Base-by-base conservation (phyloP, 2,113 vertebrate genomes). In the Megaleporinus macrocephalus region DNA sequence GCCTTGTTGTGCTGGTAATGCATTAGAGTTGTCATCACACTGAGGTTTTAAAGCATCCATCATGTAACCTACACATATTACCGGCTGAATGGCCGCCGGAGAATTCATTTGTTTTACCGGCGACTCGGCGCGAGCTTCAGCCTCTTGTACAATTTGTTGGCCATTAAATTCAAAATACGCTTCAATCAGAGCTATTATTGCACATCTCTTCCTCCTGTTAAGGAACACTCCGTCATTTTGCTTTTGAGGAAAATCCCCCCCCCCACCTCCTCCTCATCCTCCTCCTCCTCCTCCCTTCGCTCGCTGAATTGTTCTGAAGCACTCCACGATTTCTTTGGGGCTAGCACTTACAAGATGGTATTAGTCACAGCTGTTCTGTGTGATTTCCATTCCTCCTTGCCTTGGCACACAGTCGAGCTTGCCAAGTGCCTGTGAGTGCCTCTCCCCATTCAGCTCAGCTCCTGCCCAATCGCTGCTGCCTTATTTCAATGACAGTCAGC, bases 101-200 rank as follows among this genome's bases (percentile, higher is more conserved):
- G 53, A 62, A 80, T 83, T 55, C 73, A 44, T 83, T 86, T 83
- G 84, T 79, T 85, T 89, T 80, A 73, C 30, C 12, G 18, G 29
- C 51, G 22, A 63, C 76, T 76, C 53, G 2, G 20, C 18, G 20
- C 16, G 53, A 51, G 73, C 20, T 61, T 29, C 30, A 41, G 66
- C 66, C 82, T 89, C 89, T 87, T 76, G 5, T 57, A 76, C 87
- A 87, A 88, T 92, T 89, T 86, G 85, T 72, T 85, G 74, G 83
- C 89, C 85, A 88, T 90, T 89, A 90, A 89, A 89, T 85, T 83
- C 69, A 65, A 83, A 92, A 86, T 79, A 87, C 80, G 85, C 86
- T 89, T 90, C 88, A 92, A 91, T 90, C 90, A 90, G 86, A 70
- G 41, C 72, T 84, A 85, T 90, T 87, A 92, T 93, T 90, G 89